Base-by-base conservation (phyloP, 2,797 vertebrate genomes). In the Aratinga solstitialis region DNA sequence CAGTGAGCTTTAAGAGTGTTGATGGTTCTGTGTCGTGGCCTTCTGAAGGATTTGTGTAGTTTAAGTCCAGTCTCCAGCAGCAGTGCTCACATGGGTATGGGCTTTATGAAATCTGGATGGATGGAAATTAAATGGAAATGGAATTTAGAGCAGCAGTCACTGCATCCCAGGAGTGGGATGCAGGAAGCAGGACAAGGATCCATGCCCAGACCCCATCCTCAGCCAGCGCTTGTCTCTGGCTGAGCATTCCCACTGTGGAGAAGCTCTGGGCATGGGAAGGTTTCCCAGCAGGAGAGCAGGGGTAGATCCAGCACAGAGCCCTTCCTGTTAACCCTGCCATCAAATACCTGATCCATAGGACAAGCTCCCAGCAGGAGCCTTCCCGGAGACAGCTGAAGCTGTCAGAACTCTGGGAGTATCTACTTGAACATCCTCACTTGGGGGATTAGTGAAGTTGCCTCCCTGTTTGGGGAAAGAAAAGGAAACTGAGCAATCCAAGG, bases 201-300 rank as follows among this genome's bases (percentile, higher is more conserved):
- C 0, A 0, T 43, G 59, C 68, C 79, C 6, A 7, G 30, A 65
- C 11, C 34, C 65, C 14, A 4, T 8, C 59, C 72, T 43, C 42
- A 48, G 1, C 22, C 43, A 7, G 1, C 6, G 0, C 47, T 69
- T 43, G 47, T 9, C 24, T 59, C 73, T 74, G 83, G 36, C 53
- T 0, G 1, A 80, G 53, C 5, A 0, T 23, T 48, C 62, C 81
- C 53, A 51, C 9, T 43, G 21, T 30, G 16, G 27, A 69, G 58
- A 53, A 72, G 32, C 63, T 73, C 14, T 51, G 27, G 67, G 38
- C 15, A 7, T 7, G 43, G 74, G 84, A 21, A 81, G 32, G 45
- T 22, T 61, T 86, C 69, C 85, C n/a, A 48, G 16, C 17, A 36
- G 67, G 29, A 76, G 24, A 85, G 63, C 81, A 59, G 42, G 40